Base-by-base conservation (phyloP, 2,113 vertebrate genomes). In the Cyprinodon tularosa region DNA sequence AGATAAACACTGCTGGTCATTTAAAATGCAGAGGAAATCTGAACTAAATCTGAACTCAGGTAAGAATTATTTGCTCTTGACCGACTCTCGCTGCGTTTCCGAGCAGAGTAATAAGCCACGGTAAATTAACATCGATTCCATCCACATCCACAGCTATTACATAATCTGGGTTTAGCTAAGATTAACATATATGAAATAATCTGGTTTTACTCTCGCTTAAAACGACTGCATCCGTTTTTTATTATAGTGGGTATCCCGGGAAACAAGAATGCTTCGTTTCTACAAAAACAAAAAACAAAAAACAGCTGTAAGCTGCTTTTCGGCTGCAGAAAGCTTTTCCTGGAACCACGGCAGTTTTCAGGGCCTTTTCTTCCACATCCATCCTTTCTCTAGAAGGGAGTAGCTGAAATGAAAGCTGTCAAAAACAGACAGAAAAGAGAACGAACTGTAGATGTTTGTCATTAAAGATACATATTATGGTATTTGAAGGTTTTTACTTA, bases 171-270 rank as follows among this genome's bases (percentile, higher is more conserved):
- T 73, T 86, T 71, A 74, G 40, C 0, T 11, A 78, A 81, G 88
- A 82, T 77, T 77, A 60, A 71, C 44, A 38, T 61, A 76, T 64
- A 69, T 22, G 74, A 44, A 9, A 65, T 84, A 85, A 89, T 87
- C 85, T 78, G 36, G 4, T 15, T 77, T 73, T 72, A 62, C 80
- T 66, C 71, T 81, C 44, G 0, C 39, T 68, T 71, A 50, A 50
- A 77, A 82, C 15, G 71, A 72, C 68, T 3, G 62, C 57, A 8
- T 61, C 29, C n/a, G 53, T 57, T 61, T 0, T 0, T 61, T 17
- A 20, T 53, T 17, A 53, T 20, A 20, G 4, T 53, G 48, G 15
- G 48, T 53, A 8, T 14, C 5, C 17, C 15, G 1, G 5, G 5
- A 53, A 53, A 53, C 15, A 2, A 20, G 48, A 50, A 14, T 14